A percentile compares a stretch with the other conserved stretches of the same genome.
phyloP scores from a whole-genome alignment of 2,797 vertebrate genomes.

The Chaetodon trifasciatus region DNA sequence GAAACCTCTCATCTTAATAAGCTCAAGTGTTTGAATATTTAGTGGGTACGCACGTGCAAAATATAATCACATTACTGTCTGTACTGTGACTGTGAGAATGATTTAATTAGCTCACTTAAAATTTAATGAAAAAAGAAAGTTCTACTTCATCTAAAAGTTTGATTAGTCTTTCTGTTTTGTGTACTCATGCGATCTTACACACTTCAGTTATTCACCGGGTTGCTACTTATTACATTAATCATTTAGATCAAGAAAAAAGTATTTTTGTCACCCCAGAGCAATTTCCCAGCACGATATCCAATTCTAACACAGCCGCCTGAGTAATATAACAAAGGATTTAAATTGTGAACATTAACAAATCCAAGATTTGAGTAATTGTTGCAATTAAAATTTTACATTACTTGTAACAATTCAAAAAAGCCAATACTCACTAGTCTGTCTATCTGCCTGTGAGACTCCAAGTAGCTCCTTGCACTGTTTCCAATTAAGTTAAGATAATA shows the following conservation, averaged over 20 bases:
- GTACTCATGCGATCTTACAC: slow-evolving; percentile 12
- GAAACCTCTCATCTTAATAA: slow-evolving; percentile 41
- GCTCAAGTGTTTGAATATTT: slow-evolving; percentile 40
- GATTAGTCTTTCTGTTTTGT: slow-evolving; percentile 14
- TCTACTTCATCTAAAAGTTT: slow-evolving; percentile 17
- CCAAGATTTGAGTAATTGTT: slow-evolving; percentile 7
- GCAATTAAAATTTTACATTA: slow-evolving; percentile 8
- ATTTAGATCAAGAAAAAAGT: slow-evolving; percentile 24
- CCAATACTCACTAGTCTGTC: not conserved
- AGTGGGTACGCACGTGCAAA: slow-evolving; percentile 13
- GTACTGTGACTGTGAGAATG: slow-evolving; percentile 11
- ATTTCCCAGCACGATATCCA: slow-evolving; percentile 18
- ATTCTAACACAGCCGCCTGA: slow-evolving; percentile 10
- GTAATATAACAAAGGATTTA: slow-evolving; percentile 7
- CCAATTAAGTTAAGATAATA: not conserved
- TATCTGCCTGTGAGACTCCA: not conserved
- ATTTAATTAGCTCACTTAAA: slow-evolving; percentile 31
- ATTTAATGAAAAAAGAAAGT: slow-evolving; percentile 18
- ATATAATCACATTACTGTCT: slow-evolving; percentile 44
- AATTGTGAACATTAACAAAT: slow-evolving; percentile 11
- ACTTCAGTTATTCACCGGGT: slow-evolving; percentile 10
- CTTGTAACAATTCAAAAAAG: not conserved
- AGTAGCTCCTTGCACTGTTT: not conserved
- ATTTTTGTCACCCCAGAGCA: slow-evolving; percentile 30
- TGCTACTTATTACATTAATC: slow-evolving; percentile 37